These are phyloP conservation scores for Aricia agestis DNA, from an alignment of 1,140 invertebrate genomes.

Conservation along the genomic window DNA sequence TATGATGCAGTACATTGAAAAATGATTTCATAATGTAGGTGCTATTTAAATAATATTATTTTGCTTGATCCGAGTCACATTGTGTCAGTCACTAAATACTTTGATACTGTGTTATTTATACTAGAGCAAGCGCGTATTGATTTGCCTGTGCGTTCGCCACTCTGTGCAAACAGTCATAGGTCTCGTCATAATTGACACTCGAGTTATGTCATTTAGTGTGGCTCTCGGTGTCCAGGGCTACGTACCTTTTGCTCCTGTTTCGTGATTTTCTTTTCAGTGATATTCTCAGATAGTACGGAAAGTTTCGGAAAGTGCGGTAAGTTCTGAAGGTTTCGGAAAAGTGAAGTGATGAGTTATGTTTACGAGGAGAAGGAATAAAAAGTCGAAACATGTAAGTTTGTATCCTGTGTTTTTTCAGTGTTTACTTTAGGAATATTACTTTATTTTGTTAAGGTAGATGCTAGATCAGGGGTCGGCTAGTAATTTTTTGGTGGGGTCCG, in stretches of 20 bases:
- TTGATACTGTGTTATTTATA: not conserved
- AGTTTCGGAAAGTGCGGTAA: not conserved
- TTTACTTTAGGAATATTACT: too few species aligned
- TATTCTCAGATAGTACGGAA: not conserved
- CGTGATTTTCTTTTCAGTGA: not conserved
- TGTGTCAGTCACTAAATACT: not conserved
- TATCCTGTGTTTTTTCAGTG: not conserved
- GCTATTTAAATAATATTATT: too few species aligned
- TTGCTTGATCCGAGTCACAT: not conserved
- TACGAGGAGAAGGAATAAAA: not conserved
- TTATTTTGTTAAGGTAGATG: too few species aligned
- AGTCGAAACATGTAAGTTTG: not conserved
- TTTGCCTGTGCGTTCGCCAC: not conserved
- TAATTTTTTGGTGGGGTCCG: too few species aligned
- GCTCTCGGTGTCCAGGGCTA: too few species aligned
- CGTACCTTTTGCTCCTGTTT: not conserved
- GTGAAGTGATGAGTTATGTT: not conserved
- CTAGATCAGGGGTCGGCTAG: too few species aligned
- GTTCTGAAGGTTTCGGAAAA: not conserved
- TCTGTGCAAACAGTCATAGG: slow-evolving; percentile 8
- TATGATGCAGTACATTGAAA: too few species aligned
- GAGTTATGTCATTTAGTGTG: not conserved
- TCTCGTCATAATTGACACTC: slow-evolving; percentile 11
- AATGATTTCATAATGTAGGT: too few species aligned
- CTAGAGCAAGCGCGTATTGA: not conserved